Evolutionary conservation across 2,113 vertebrate species (phyloP), one percentile per base, ranked within the genome.

Genomic region (Cariama cristata): DNA sequence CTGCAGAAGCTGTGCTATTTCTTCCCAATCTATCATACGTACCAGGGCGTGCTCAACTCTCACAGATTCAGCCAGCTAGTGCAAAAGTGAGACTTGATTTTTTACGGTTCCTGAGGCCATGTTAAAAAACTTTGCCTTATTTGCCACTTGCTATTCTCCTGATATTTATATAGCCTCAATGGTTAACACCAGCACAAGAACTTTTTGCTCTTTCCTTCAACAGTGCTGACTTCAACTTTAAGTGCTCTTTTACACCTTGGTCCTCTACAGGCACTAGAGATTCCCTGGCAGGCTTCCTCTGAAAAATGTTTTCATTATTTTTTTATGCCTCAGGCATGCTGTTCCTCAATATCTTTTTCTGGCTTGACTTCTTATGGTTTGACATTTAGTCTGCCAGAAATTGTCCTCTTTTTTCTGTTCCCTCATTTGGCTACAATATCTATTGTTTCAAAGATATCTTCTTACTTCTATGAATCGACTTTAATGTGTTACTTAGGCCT

Each of bases 361-460:
- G 87, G 86, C 76, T 87, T 93, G 63, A 80, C 47, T 91, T 96
- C 89, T 88, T 79, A 91, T 5, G 12, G 50, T 81, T 93, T 94
- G 91, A 91, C 69, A 87, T 75, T 85, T 35, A 81, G 53, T 40
- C 60, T 89, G 76, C 80, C 91, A 95, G 69, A 93, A 93, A 94
- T 35, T 0, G 17, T 55, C 32, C 32, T 55, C 17, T 71, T 92
- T 62, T 2, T 47, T n/a, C 26, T 42, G 62, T 77, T 67, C 80
- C 26, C 32, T 87, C 76, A 55, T 77, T 91, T 86, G 68, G 68
- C 55, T 87, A 67, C 73, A 87, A 47, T 27, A 62, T 27, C 80
- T 49, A 75, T 87, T 95, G 89, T 94, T 96, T 88, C 85, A 91
- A 91, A 91, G 64, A 2, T 33, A 80, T 53, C 50, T 80, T 86